Conservation (phyloP, 1,140 invertebrate genomes). For the Bombyx mori region DNA sequence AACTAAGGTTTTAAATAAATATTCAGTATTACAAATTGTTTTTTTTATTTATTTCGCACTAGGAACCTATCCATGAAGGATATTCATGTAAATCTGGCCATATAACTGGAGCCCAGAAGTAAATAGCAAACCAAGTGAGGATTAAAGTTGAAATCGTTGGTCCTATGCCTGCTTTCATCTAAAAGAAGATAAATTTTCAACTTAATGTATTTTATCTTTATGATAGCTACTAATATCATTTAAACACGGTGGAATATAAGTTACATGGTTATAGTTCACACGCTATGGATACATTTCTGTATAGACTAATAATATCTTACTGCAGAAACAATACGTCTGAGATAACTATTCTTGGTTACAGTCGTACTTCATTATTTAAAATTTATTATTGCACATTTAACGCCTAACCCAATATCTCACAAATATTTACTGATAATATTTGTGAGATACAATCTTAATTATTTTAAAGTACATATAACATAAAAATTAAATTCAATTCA, state of each 20-base stretch:
- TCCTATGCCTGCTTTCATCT: constrained; percentile 39
- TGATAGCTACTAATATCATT: background rate
- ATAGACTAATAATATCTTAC: background rate
- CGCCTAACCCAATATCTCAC: no score
- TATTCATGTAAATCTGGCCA: constrained; percentile 25
- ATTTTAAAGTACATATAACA: no score
- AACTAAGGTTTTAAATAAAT: background rate
- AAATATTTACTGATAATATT: no score
- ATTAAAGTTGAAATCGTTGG: constrained; percentile 32
- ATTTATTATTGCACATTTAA: no score
- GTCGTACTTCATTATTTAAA: background rate
- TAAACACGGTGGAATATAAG: no score
- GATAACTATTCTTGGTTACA: background rate
- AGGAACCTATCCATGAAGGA: constrained; percentile 5
- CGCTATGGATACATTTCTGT: no score
- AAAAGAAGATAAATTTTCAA: constrained; percentile 21
- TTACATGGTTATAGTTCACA: no score
- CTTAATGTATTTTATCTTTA: background rate
- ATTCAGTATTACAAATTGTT: background rate
- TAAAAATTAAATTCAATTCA: background rate
- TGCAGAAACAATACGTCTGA: background rate
- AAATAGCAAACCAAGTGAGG: constrained; percentile 29
- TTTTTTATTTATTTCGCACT: background rate
- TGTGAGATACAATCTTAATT: no score
- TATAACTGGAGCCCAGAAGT: constrained; percentile 36